A percentile compares a stretch with the other conserved stretches of the same genome.
These are phyloP conservation scores for Elanus axillaris DNA, from an alignment of 2,113 vertebrate species.

Conservation along the genomic window DNA sequence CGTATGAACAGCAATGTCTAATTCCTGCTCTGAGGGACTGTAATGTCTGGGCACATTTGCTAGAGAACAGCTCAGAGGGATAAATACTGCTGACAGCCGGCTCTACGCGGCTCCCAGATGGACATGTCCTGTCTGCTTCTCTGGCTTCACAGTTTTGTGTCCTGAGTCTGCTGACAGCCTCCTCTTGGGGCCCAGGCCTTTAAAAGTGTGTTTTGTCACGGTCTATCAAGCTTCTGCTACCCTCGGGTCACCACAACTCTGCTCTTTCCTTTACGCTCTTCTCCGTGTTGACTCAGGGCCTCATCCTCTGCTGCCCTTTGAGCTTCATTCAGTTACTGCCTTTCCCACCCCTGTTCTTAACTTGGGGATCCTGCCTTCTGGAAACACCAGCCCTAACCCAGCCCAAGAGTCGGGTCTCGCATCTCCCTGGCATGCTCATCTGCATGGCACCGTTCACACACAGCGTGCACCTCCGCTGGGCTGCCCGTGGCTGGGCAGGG, in stretches of 20 bases:
- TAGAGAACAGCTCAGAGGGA: not conserved
- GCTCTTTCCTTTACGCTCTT: not conserved
- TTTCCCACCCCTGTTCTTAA: not conserved
- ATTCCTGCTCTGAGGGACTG: not conserved
- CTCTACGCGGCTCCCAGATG: not conserved
- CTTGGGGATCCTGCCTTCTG: not conserved
- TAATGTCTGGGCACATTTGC: not conserved
- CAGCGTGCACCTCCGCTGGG: accelerated
- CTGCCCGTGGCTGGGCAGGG: not conserved
- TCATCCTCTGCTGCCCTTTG: not conserved
- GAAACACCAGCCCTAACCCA: not conserved
- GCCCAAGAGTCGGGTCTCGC: not conserved
- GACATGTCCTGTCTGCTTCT: slow-evolving; percentile 5
- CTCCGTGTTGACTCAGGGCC: not conserved
- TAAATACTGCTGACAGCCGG: not conserved
- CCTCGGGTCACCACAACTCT: not conserved
- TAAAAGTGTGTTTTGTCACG: slow-evolving; percentile 18
- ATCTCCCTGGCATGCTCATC: accelerated
- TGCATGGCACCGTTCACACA: accelerated
- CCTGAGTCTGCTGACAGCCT: not conserved
- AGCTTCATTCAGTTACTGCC: not conserved
- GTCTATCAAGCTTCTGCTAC: slow-evolving; percentile 23
- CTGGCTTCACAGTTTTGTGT: not conserved
- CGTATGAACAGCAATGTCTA: not conserved
- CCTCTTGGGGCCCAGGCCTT: slow-evolving; percentile 15